These are phyloP conservation scores for Diadromus collaris DNA, from an alignment of 2,888 invertebrate genomes.

Conservation along the genomic window DNA sequence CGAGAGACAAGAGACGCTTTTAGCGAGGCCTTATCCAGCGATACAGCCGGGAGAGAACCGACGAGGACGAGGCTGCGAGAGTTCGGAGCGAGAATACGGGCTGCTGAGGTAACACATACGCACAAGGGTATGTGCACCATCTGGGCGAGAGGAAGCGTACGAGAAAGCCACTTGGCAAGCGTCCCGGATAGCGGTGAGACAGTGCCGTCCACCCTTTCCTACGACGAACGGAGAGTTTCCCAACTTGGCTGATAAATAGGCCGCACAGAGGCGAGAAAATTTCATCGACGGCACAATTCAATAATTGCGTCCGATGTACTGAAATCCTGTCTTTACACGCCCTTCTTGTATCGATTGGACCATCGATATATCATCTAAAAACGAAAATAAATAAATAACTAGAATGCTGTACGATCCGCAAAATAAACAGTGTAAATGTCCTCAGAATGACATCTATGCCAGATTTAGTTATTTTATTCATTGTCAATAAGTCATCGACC, in stretches of 20 bases:
- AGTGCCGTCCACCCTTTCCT: slow-evolving; percentile 27
- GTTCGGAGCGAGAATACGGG: slow-evolving; percentile 17
- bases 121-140: not conserved
- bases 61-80: slow-evolving; percentile 27
- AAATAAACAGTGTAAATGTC: not conserved
- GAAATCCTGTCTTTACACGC: not conserved
- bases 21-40: slow-evolving; percentile 43
- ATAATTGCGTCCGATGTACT: not conserved
- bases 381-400: no score
- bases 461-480: no score
- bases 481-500: no score
- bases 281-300: not conserved
- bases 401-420: not conserved
- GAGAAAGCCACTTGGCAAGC: slow-evolving; percentile 48
- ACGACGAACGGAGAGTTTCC: slow-evolving; percentile 15
- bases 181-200: slow-evolving; percentile 34
- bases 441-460: no score
- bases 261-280: not conserved
- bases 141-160: slow-evolving; percentile 30
- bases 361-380: no score
- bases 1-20: slow-evolving; percentile 47
- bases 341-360: no score
- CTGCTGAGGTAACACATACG: slow-evolving; percentile 24
- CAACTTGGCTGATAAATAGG: not conserved
- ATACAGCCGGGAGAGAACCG: slow-evolving; percentile 14